Percentiles rank a stretch among this genome's conserved stretches.
Evolutionary conservation across 2,888 invertebrate genomes (phyloP).

Genomic region (Dicranocentrus wangi): DNA sequence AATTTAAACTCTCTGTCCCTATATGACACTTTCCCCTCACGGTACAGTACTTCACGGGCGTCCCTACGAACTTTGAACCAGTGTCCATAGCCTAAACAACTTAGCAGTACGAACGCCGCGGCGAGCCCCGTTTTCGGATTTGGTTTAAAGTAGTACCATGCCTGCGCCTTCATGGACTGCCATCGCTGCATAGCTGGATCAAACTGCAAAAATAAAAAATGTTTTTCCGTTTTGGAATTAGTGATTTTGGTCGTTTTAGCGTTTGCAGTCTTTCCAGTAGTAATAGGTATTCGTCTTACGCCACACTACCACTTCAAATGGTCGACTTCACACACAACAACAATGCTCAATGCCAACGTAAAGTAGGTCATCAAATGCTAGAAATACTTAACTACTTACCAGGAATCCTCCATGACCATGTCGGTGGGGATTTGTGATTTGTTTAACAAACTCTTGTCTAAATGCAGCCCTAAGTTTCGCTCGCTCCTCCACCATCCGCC

Average conservation of each 20-base stretch:
- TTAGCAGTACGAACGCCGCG: constrained; percentile 78
- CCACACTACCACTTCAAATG: too few relatives aligned
- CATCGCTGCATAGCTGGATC: constrained; percentile 86
- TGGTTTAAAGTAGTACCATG: constrained; percentile 82
- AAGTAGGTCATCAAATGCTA: not conserved
- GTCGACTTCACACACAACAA: too few relatives aligned
- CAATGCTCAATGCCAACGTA: not conserved
- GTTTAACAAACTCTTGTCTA: constrained; percentile 83
- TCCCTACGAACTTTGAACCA: constrained; percentile 78
- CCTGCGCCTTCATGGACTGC: constrained; percentile 81
- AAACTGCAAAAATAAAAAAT: constrained; percentile 79
- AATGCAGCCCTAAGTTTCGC: constrained; percentile 79
- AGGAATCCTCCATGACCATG: constrained; percentile 83
- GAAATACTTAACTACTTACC: constrained; percentile 76
- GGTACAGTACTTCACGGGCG: constrained; percentile 78
- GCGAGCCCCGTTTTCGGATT: constrained; percentile 78
- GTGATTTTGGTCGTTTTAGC: too few relatives aligned
- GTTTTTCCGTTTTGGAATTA: too few relatives aligned
- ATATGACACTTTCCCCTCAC: constrained; percentile 85
- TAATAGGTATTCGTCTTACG: too few relatives aligned
- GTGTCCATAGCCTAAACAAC: constrained; percentile 78
- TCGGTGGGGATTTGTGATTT: constrained; percentile 82
- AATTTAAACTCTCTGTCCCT: constrained; percentile 84
- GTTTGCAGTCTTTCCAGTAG: too few relatives aligned
- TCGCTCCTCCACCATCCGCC: constrained; percentile 79